Evolutionary conservation across 1,140 invertebrate species (phyloP), one percentile per base, ranked within the genome.

Genomic region (Venturia canescens): DNA sequence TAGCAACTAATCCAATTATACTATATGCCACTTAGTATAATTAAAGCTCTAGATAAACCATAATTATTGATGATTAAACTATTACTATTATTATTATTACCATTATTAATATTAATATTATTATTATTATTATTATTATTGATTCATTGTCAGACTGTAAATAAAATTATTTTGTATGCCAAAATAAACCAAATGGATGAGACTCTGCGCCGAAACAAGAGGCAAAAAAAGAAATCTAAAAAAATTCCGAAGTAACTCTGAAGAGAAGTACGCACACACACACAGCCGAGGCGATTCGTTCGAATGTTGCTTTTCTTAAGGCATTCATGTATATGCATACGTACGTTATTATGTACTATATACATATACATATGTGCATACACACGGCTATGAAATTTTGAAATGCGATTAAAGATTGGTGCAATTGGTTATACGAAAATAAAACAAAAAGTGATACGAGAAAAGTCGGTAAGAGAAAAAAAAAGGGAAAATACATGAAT

Each of bases 101-200:
- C n/a, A 78, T 77, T 72, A 83, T 48, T 31, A 72, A 86, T 44
- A 63, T 44, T 44, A 80, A 44, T 72, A 71, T 78, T 27, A 78
- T 77, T 72, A 83, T 48, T 77, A 63, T 44, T 44, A 80, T 66
- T 72, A 71, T 78, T 27, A 78, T 77, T 72, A 83, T 48, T 31
- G 78, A 86, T 44, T 84, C 85, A 88, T 88, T 83, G 82, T 87
- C 84, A 83, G 81, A 85, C 85, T 90, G 89, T 91, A 90, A 86
- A 91, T 90, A 91, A 90, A 87, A 90, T 91, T 91, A 90, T 91
- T 91, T 90, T 90, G 89, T 91, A 90, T 90, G 90, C 88, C 87
- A 91, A 91, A 90, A 90, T 88, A 89, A 87, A 90, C 89, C 88
- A 90, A 90, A 91, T 89, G 86, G 85, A 87, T 87, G 81, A 84